A percentile compares a stretch with the other conserved stretches of the same genome.
Conservation (phyloP, 2,113 vertebrate species). For the Hystrix cristata region DNA sequence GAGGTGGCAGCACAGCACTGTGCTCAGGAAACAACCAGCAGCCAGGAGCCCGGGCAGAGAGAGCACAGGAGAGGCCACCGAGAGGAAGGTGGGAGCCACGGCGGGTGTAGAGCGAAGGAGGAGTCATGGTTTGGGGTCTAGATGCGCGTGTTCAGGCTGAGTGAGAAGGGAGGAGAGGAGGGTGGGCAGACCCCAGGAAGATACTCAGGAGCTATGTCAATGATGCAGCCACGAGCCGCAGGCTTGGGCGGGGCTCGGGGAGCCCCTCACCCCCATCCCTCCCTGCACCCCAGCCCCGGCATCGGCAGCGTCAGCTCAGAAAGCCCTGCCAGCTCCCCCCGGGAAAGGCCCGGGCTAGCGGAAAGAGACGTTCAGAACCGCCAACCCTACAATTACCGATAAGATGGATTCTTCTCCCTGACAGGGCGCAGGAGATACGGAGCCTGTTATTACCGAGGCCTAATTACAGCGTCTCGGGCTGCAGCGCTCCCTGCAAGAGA, state of each 20-base stretch:
- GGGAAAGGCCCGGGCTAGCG: constrained; percentile 70
- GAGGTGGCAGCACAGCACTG: fast-evolving
- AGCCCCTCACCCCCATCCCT: background rate
- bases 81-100: background rate
- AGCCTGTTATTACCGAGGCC: constrained; percentile 87
- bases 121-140: fast-evolving
- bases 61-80: background rate
- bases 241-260: background rate
- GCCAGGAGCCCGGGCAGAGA: background rate
- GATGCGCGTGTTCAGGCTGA: background rate
- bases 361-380: constrained; percentile 83
- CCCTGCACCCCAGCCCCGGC: background rate
- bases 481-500: constrained; percentile 82
- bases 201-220: fast-evolving
- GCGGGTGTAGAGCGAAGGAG: background rate
- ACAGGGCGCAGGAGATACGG: constrained; percentile 82
- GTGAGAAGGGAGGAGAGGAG: background rate
- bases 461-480: constrained; percentile 89
- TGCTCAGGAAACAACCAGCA: background rate
- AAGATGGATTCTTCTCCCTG: constrained; percentile 88
- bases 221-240: background rate
- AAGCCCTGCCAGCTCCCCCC: constrained; percentile 70
- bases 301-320: background rate
- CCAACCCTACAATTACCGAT: constrained; percentile 89
- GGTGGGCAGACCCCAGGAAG: too few species aligned